A percentile compares a stretch with the other conserved stretches of the same genome.
Evolutionary conservation across 1,140 invertebrate genomes (phyloP).

Genomic region (fruit fly (Drosophila melanogaster)): Release_6_plus_ISO1_MT NT_037436.4:5783001-5783500

Average conservation of each 20-base stretch:
- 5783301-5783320: conserved; percentile 70
- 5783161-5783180: conserved; percentile 15
- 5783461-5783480: conserved; percentile 9
- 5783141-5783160: conserved; percentile 34
- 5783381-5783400: conserved; percentile 39
- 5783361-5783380: conserved; percentile 27
- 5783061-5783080: conserved; percentile 49
- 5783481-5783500: conserved; percentile 90
- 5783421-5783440: conserved; percentile 67
- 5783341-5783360: conserved; percentile 69
- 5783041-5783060: conserved; percentile 69
- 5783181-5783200: conserved; percentile 48
- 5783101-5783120: conserved; percentile 64
- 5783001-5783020: conserved; percentile 39
- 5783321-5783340: conserved; percentile 74
- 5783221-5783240: conserved; percentile 16
- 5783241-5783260: conserved; percentile 11
- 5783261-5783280: conserved; percentile 59
- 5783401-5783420: conserved; percentile 61
- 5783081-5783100: conserved; percentile 49
- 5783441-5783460: conserved; percentile 45
- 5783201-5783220: conserved; percentile 49
- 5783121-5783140: conserved; percentile 56
- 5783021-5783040: conserved; percentile 52
- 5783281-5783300: conserved; percentile 67